Base-by-base conservation (phyloP, 2,888 invertebrate species). In the Lasioglossum figueresi region DNA sequence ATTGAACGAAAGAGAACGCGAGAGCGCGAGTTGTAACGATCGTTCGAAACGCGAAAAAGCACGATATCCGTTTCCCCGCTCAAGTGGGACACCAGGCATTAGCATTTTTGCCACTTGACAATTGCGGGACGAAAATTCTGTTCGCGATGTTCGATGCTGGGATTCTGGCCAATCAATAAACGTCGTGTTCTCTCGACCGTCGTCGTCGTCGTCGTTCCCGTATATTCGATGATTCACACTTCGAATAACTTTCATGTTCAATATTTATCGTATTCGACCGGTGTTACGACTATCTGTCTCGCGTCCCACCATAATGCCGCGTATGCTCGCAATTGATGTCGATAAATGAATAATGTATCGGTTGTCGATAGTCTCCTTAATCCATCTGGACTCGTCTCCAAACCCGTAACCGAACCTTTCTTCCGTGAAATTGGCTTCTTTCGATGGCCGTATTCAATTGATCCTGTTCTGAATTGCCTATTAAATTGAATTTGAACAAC, bases 301-400 rank as follows among this genome's bases (percentile, higher is more conserved):
- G 14, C 34, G 73, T 70, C 23, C 63, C 27, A 6, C 37, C 43
- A 70, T 71, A 77, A 75, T 48, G 40, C 37, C 34, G 56, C 40
- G 52, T 56, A 48, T 45, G 45, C 37, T 74, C 40, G 34, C 27
- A 59, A 83, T 75, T 66, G 79, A 12, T 14, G 23, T 66, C 52
- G 83, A 84, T 79, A 59, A 84, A 70, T 66, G 74, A 78, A 75
- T 75, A 83, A 83, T 81, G 63, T 40, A 72, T 45, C 80, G 68
- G 52, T 45, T 74, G 37, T 56, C 48, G 68, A 68, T 74, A 45
- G 70, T 37, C 27, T 68, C 40, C 45, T 70, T 82, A 74, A 82
- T 73, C 52, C 14, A 34, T 31, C 52, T 27, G 34, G 40, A 52
- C 31, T 71, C 52, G 59, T 52, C 56, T 63, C 56, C 16, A 14